Conservation (phyloP, 2,797 vertebrate species). For the Sebastes oblongus region DNA sequence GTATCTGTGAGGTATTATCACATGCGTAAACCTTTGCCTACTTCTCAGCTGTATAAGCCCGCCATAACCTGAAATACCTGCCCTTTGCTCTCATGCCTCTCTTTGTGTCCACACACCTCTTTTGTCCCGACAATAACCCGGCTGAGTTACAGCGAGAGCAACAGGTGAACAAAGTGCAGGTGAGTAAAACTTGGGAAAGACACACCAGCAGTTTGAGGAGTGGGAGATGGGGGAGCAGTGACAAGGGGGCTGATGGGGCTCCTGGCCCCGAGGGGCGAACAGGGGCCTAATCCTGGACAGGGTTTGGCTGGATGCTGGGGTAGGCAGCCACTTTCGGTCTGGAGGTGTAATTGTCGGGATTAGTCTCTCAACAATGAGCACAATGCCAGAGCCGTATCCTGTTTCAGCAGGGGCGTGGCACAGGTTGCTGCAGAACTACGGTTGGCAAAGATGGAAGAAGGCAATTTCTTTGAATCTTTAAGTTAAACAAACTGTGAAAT, state of each 20-base stretch:
- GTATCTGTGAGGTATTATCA: constrained; percentile 26
- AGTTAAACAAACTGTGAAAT: constrained; percentile 32
- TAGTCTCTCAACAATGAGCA: constrained; percentile 80
- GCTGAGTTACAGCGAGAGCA: constrained; percentile 43
- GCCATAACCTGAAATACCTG: constrained; percentile 74
- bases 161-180: constrained; percentile 75
- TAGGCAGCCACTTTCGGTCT: constrained; percentile 73
- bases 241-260: constrained; percentile 26
- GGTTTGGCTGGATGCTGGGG: constrained; percentile 61
- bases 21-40: constrained; percentile 47
- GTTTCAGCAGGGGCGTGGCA: constrained; percentile 76
- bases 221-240: constrained; percentile 20
- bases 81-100: constrained; percentile 73
- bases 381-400: constrained; percentile 76
- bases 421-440: constrained; percentile 44
- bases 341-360: constrained; percentile 80
- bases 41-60: constrained; percentile 21
- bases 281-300: constrained; percentile 51
- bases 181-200: constrained; percentile 68
- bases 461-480: constrained; percentile 48
- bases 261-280: constrained; percentile 43
- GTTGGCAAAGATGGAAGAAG: constrained; percentile 54
- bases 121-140: constrained; percentile 58
- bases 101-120: constrained; percentile 70
- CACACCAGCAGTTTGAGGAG: constrained; percentile 40